Base-by-base conservation (phyloP, 1,140 invertebrate genomes). In the Ceratosolen solmsi region DNA sequence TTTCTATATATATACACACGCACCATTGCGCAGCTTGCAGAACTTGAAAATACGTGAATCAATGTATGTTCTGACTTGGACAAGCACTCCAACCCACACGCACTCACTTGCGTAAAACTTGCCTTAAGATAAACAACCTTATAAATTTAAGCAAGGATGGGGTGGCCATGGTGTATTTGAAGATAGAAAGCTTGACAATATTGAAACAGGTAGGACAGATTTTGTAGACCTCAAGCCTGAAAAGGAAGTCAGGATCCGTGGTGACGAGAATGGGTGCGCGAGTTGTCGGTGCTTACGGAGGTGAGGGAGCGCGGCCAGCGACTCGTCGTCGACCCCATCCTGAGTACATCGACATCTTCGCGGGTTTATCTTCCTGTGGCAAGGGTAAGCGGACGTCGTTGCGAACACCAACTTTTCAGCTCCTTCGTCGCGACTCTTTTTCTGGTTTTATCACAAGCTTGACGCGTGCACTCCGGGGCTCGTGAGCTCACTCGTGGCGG, bases 401-500 rank as follows among this genome's bases (percentile, higher is more conserved):
- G 3, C 7, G 63, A 25, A n/a, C 63, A 2, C 1, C 60, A 33
- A 17, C 20, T 38, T 11, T 20, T 17, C 51, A 3, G 20, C 51
- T 54, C 17, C 51, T 22, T 22, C 51, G 51, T 5, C 9, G 11
- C 51, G 51, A 13, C 41, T 46, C 41, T 13, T 46, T 13, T 46
- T 46, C 41, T 46, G 5, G 41, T 13, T 46, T 33, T 68, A 20
- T 17, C 33, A 68, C 8, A 25, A 33, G 20, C 36, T 68, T 33
- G 33, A 38, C 33, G 17, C 63, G 63, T 33, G 63, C 33, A 68
- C 63, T 68, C 63, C 63, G 63, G 36, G 73, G 15, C n/a, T 25
- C 7, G 1, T 38, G 56, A 36, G 56, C 73, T 54, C 73, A n/a
- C 63, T 68, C 63, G 63, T 33, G 63, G 27, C n/a, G 74, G 25